Evolutionary conservation across 2,113 vertebrate genomes (phyloP), one percentile per base, ranked within the genome.

Genomic region (Nerophis lumbriciformis): DNA sequence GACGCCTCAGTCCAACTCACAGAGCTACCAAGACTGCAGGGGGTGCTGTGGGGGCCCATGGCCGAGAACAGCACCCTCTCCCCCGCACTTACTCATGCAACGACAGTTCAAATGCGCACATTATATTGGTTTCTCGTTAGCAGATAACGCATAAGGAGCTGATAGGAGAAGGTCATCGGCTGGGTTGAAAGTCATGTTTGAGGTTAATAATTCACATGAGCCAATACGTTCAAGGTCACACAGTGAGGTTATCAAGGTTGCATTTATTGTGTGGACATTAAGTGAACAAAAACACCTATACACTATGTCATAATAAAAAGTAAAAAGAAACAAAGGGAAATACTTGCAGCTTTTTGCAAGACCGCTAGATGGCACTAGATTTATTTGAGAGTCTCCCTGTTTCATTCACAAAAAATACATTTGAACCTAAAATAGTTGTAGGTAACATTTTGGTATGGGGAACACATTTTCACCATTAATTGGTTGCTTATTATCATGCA

Each of bases 21-120:
- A 75, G 70, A 76, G 78, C 71, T 81, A 62, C 63, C 71, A 57
- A 71, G 60, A 77, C 75, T 67, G 67, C 63, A 58, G 66, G 79
- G 81, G 48, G 51, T 0, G 55, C 81, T 75, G 38, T 14, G 68
- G 85, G 76, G 60, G 28, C 28, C 28, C 28, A 28, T 4, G 28
- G 28, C 28, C 4, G 11, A 63, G 37, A 35, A 53, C 11, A 50
- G 54, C 36, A 13, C n/a, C 45, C 53, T 7, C 52, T 63, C 51
- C 51, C 37, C 35, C 2, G 36, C 19, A 14, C 44, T 45, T 38
- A 56, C 48, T 68, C 48, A 51, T 1, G 14, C 54, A 69, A 74
- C 21, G n/a, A 59, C 16, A 57, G 14, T 65, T 16, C 49, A 48
- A 28, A 53, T 72, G 44, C 19, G 48, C 13, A 48, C 16, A 38